These are phyloP conservation scores for Achatina immaculata DNA, from an alignment of 1,140 invertebrate genomes.

Conservation along the genomic window DNA sequence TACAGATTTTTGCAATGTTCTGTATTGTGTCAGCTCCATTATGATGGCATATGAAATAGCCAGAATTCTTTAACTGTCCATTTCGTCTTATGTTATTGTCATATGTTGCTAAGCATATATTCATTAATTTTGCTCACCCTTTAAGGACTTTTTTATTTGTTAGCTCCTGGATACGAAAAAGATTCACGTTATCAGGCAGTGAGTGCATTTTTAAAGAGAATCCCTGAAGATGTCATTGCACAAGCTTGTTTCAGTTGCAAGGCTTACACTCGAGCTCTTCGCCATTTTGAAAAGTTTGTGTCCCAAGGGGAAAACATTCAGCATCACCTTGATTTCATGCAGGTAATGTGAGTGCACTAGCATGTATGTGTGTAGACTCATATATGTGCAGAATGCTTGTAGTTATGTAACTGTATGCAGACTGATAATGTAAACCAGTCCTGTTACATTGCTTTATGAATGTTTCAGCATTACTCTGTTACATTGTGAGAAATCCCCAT, in stretches of 20 bases:
- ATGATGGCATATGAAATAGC: no score
- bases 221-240: constrained; percentile 73
- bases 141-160: constrained; percentile 19
- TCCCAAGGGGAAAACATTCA: constrained; percentile 60
- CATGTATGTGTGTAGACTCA: neutral
- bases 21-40: no score
- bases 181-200: constrained; percentile 61
- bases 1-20: no score
- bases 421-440: no score
- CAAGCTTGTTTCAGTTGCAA: constrained; percentile 74
- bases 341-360: constrained; percentile 64
- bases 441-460: no score
- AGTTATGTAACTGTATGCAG: no score
- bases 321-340: constrained; percentile 71
- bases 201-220: constrained; percentile 69
- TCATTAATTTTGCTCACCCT: neutral
- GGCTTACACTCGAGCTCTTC: constrained; percentile 74
- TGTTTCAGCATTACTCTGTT: no score
- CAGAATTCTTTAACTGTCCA: no score
- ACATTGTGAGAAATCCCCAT: no score
- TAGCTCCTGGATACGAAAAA: constrained; percentile 46
- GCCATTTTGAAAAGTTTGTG: constrained; percentile 74
- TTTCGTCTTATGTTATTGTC: no score
- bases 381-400: no score
- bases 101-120: no score